These are phyloP conservation scores for Drosophila nigricruria DNA, from an alignment of 2,888 invertebrate genomes.

Conservation along the genomic window DNA sequence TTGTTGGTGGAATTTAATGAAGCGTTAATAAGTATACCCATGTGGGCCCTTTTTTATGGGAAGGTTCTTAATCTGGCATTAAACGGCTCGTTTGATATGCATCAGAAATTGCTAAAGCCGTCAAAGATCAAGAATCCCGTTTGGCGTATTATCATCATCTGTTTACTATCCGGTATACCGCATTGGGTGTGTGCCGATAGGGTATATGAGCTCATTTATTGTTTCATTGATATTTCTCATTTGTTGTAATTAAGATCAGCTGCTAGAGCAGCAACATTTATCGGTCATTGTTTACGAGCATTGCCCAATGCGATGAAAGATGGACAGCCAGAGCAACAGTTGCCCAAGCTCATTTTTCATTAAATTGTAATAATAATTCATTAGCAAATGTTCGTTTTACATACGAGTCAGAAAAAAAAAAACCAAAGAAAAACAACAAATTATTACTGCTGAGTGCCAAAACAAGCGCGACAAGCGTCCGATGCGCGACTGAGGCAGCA, in stretches of 20 bases:
- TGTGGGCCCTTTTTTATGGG: conserved; percentile 48
- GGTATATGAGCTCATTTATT: conserved; percentile 32
- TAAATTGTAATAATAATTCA: conserved; percentile 80
- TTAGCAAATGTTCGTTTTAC: conserved; percentile 64
- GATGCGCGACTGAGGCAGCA: conserved; percentile 12
- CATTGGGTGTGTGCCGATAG: conserved; percentile 18
- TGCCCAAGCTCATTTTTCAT: conserved; percentile 71
- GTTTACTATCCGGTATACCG: not conserved
- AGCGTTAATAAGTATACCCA: conserved; percentile 73
- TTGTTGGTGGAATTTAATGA: conserved; percentile 65
- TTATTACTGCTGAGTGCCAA: conserved; percentile 47
- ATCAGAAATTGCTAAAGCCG: conserved; percentile 49
- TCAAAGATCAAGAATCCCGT: conserved; percentile 31
- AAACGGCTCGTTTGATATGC: conserved; percentile 56
- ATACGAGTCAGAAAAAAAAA: conserved; percentile 31
- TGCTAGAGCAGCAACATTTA: conserved; percentile 18
- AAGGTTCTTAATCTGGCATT: conserved; percentile 52
- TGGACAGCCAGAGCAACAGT: conserved; percentile 40
- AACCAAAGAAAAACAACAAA: conserved; percentile 1
- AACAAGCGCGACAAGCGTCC: conserved; percentile 33
- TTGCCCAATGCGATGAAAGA: conserved; percentile 53
- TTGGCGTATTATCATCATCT: conserved; percentile 9
- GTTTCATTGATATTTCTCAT: conserved; percentile 40
- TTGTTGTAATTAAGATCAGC: conserved; percentile 70
- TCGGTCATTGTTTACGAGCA: conserved; percentile 43